These are phyloP conservation scores for Tiaroga cobitis DNA, from an alignment of 2,797 vertebrate genomes.

Conservation along the genomic window DNA sequence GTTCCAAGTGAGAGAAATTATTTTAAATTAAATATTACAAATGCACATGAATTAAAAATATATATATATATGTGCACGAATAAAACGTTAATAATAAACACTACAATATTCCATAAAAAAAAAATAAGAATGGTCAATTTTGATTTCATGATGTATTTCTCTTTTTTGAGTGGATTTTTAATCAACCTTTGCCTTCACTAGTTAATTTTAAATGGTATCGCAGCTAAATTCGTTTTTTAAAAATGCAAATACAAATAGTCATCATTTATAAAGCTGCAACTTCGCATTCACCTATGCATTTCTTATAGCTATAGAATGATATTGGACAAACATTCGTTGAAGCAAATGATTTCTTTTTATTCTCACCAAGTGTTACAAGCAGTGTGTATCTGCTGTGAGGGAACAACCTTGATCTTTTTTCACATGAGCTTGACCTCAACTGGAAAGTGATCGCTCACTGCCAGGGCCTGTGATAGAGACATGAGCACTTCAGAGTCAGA, in stretches of 20 bases:
- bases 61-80: not conserved
- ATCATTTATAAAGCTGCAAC: not conserved
- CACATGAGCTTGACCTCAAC: conserved; percentile 81
- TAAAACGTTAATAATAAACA: not conserved
- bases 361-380: not conserved
- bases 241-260: not conserved
- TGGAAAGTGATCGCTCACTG: conserved; percentile 90
- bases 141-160: too few relatives aligned
- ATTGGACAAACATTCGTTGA: not conserved
- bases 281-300: not conserved
- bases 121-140: not conserved
- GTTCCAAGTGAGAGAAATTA: not conserved
- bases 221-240: not conserved
- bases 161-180: not conserved
- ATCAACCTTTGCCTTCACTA: not conserved
- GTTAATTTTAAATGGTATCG: not conserved
- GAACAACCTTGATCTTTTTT: not conserved
- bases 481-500: conserved; percentile 19
- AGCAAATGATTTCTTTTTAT: not conserved
- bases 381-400: not conserved
- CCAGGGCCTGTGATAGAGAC: conserved; percentile 77
- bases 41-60: not conserved
- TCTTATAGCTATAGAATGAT: not conserved
- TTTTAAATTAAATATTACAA: not conserved
- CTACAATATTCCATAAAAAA: not conserved